phyloP scores from a whole-genome alignment of 2,888 invertebrate genomes.

The Pogonocherus hispidulus region DNA sequence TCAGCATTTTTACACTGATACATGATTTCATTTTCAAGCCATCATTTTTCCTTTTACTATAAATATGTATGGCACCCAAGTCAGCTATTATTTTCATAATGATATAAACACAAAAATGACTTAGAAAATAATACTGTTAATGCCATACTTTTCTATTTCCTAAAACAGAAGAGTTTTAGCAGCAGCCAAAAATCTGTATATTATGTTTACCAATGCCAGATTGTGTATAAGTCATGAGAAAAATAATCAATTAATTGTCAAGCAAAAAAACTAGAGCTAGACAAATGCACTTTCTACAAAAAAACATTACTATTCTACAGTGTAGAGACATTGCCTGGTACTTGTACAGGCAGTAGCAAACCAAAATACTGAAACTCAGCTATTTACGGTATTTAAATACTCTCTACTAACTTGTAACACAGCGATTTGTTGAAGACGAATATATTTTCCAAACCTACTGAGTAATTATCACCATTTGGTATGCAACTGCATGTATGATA shows the following conservation, averaged over 20 bases:
- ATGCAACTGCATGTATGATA: background rate
- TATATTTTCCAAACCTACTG: too few species aligned
- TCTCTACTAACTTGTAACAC: too few species aligned
- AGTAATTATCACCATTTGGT: too few species aligned
- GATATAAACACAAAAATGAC: background rate
- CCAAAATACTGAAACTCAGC: too few species aligned
- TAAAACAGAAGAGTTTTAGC: background rate
- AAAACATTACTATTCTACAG: conserved; percentile 27
- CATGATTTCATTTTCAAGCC: conserved; percentile 7
- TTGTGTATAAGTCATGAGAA: conserved; percentile 14
- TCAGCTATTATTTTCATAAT: background rate
- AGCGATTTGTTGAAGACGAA: too few species aligned
- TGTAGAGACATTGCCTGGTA: background rate
- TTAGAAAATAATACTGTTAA: conserved; percentile 4
- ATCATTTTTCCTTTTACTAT: background rate
- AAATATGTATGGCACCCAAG: background rate
- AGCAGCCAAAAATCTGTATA: conserved; percentile 27
- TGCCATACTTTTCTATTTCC: background rate
- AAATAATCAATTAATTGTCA: conserved; percentile 18
- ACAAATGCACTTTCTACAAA: conserved; percentile 29
- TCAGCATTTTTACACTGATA: background rate
- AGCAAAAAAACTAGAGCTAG: conserved; percentile 22
- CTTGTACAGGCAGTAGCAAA: background rate
- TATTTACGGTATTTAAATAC: too few species aligned
- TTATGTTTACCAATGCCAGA: conserved; percentile 9